Evolutionary conservation across 2,888 invertebrate genomes (phyloP).

Genomic region (Zhengitettix transpicula): DNA sequence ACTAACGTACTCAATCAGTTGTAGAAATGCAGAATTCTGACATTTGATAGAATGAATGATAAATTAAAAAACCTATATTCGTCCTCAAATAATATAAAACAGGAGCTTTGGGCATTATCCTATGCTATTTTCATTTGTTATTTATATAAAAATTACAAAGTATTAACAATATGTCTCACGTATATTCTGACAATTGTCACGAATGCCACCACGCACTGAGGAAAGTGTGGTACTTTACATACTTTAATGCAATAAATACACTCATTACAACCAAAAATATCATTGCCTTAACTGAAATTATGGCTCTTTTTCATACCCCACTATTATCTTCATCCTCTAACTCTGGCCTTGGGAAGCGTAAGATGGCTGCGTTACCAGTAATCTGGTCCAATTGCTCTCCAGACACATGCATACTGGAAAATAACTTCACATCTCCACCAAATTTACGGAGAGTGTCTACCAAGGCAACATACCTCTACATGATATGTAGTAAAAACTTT

Average conservation of each 20-base stretch:
- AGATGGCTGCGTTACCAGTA: constrained; percentile 88
- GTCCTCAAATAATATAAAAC: no score
- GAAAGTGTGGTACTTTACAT: neutral
- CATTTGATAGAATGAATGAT: no score
- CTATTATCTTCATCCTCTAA: constrained; percentile 59
- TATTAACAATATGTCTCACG: no score
- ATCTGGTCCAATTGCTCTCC: constrained; percentile 95
- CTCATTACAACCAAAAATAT: neutral
- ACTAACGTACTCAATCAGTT: no score
- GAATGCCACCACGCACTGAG: no score
- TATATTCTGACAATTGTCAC: no score
- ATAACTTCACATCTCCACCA: constrained; percentile 90
- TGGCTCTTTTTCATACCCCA: constrained; percentile 25
- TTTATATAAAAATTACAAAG: no score
- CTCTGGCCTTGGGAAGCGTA: constrained; percentile 93
- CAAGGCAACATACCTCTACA: constrained; percentile 77
- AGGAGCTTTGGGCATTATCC: no score
- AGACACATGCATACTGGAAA: constrained; percentile 95
- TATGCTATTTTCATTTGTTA: no score
- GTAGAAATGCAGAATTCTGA: no score
- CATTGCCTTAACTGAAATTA: neutral
- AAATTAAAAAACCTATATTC: no score
- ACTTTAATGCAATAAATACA: constrained; percentile 1
- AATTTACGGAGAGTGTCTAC: constrained; percentile 83
- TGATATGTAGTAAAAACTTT: no score